These are phyloP conservation scores for Tautogolabrus adspersus DNA, from an alignment of 2,113 vertebrate genomes.

Conservation along the genomic window DNA sequence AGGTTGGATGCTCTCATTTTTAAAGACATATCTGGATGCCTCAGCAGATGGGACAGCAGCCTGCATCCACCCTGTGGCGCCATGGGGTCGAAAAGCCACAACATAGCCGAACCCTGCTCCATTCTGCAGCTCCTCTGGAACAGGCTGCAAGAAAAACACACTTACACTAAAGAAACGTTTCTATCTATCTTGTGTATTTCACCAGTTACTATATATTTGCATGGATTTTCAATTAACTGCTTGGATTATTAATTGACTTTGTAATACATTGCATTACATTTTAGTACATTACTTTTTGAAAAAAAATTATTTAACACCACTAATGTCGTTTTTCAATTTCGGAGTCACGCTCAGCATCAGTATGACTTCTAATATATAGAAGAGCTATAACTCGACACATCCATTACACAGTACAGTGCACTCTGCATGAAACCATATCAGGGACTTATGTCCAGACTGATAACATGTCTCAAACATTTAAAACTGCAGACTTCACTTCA, in stretches of 20 bases:
- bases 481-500: conserved; percentile 36
- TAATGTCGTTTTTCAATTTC: conserved; percentile 3
- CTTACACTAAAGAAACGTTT: not conserved
- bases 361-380: conserved; percentile 27
- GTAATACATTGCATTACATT: too few relatives aligned
- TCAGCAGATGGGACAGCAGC: conserved; percentile 93
- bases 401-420: conserved; percentile 46
- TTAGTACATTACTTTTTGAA: too few relatives aligned
- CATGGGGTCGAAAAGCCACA: conserved; percentile 93
- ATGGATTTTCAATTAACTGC: not conserved
- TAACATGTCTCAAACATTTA: conserved; percentile 44
- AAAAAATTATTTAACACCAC: not conserved
- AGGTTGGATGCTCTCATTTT: conserved; percentile 95
- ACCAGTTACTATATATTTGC: not conserved
- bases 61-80: conserved; percentile 95
- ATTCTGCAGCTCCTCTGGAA: conserved; percentile 96
- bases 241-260: not conserved
- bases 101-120: conserved; percentile 97
- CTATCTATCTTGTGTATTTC: not conserved
- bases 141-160: conserved; percentile 83
- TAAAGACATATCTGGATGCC: conserved; percentile 91
- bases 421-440: conserved; percentile 34
- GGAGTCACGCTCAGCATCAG: conserved; percentile 6
- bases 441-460: conserved; percentile 47
- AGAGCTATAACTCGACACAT: conserved; percentile 24